A percentile compares a stretch with the other conserved stretches of the same genome.
Evolutionary conservation across 2,113 vertebrate genomes (phyloP).

Genomic region (Aix galericulata): DNA sequence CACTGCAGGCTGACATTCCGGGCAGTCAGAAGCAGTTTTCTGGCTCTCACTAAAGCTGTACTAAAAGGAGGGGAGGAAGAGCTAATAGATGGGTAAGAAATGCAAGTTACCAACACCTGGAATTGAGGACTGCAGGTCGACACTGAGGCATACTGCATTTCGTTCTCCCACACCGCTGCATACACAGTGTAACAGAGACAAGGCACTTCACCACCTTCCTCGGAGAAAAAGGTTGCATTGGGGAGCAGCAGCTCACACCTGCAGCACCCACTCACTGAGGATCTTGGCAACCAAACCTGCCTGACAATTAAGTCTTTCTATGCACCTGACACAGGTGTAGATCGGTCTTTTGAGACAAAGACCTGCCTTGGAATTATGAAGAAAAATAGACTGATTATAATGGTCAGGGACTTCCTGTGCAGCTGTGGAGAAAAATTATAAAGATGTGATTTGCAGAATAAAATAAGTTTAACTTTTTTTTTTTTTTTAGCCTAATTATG

Average conservation of each 20-base stretch:
- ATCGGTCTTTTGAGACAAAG: neutral
- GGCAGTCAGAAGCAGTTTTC: neutral
- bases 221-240: fast-evolving
- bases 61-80: neutral
- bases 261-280: neutral
- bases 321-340: neutral
- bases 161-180: neutral
- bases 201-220: neutral
- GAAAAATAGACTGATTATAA: neutral
- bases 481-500: neutral
- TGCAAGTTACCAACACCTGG: neutral
- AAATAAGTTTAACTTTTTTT: neutral
- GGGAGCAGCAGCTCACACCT: neutral
- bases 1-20: fast-evolving
- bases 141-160: fast-evolving
- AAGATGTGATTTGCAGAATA: neutral
- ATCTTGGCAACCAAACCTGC: neutral
- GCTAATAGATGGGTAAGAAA: neutral
- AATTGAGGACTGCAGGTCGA: neutral
- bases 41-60: neutral
- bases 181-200: fast-evolving
- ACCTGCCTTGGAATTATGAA: fast-evolving
- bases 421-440: neutral
- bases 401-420: neutral
- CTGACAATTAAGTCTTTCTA: neutral